These are phyloP conservation scores for Agonopterix arenella DNA, from an alignment of 2,888 invertebrate genomes.

Conservation along the genomic window DNA sequence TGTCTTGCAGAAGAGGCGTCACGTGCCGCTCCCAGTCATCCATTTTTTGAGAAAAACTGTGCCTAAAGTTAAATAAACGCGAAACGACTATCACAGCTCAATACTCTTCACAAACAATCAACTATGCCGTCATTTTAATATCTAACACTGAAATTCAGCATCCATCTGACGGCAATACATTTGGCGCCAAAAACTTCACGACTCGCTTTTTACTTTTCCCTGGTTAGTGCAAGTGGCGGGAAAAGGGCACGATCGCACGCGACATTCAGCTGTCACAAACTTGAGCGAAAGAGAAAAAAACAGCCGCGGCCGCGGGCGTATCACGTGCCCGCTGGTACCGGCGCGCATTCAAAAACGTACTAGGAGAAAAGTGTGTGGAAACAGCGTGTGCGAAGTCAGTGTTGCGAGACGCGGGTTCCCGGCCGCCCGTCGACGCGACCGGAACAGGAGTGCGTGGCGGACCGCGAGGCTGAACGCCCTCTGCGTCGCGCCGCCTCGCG, in stretches of 20 bases:
- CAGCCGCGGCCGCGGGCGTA: conserved; percentile 63
- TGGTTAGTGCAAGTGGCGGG: conserved; percentile 54
- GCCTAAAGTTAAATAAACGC: conserved; percentile 31
- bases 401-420: conserved; percentile 69
- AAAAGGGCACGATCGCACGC: conserved; percentile 62
- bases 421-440: conserved; percentile 75
- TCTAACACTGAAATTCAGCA: conserved; percentile 38
- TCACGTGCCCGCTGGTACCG: conserved; percentile 69
- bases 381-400: conserved; percentile 58
- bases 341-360: conserved; percentile 68
- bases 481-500: conserved; percentile 77
- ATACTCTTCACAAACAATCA: conserved; percentile 49
- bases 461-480: conserved; percentile 71
- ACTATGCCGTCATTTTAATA: conserved; percentile 42
- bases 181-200: conserved; percentile 70
- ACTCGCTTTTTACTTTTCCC: conserved; percentile 38
- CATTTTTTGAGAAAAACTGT: conserved; percentile 51
- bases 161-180: conserved; percentile 30
- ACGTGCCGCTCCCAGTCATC: conserved; percentile 80
- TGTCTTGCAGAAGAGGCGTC: conserved; percentile 76
- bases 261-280: conserved; percentile 61
- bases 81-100: conserved; percentile 49
- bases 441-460: conserved; percentile 73
- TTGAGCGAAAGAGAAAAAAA: conserved; percentile 68
- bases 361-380: conserved; percentile 59